These are phyloP conservation scores for Riparia riparia DNA, from an alignment of 2,113 vertebrate genomes.

Conservation along the genomic window DNA sequence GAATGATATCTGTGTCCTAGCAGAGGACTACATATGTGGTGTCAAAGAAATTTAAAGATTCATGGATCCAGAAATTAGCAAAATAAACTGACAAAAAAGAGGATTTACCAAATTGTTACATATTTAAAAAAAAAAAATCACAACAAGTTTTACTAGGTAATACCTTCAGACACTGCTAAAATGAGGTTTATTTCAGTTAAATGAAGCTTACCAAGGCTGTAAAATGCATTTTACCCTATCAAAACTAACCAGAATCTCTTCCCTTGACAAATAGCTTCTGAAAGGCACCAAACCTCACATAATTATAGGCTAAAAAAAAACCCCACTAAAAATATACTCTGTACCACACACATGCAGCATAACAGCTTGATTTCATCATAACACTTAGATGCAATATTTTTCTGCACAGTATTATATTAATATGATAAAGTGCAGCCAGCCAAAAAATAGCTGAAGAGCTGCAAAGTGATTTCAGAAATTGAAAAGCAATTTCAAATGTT, in stretches of 20 bases:
- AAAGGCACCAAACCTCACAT: constrained; percentile 63
- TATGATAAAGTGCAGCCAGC: constrained; percentile 54
- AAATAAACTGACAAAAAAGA: background rate
- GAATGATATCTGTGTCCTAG: background rate
- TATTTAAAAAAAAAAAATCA: background rate
- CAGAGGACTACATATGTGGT: background rate
- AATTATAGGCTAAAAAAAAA: constrained; percentile 63
- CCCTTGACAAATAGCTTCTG: constrained; percentile 67
- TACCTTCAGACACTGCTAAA: background rate
- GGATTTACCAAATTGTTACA: background rate
- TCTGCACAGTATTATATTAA: constrained; percentile 61
- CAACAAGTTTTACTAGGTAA: background rate
- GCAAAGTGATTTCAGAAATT: constrained; percentile 36
- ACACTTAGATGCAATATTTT: constrained; percentile 54
- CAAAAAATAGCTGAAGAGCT: constrained; percentile 57
- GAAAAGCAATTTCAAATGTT: constrained; percentile 35
- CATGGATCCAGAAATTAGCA: background rate
- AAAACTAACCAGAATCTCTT: constrained; percentile 72
- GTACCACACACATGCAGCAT: constrained; percentile 67
- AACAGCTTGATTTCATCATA: constrained; percentile 68
- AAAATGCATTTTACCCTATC: constrained; percentile 53
- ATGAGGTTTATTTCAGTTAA: constrained; percentile 15
- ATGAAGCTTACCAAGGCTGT: constrained; percentile 16
- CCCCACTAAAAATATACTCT: constrained; percentile 63
- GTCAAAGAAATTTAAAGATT: background rate